Evolutionary conservation across 2,797 vertebrate genomes (phyloP).

Genomic region (Lateolabrax maculatus): DNA sequence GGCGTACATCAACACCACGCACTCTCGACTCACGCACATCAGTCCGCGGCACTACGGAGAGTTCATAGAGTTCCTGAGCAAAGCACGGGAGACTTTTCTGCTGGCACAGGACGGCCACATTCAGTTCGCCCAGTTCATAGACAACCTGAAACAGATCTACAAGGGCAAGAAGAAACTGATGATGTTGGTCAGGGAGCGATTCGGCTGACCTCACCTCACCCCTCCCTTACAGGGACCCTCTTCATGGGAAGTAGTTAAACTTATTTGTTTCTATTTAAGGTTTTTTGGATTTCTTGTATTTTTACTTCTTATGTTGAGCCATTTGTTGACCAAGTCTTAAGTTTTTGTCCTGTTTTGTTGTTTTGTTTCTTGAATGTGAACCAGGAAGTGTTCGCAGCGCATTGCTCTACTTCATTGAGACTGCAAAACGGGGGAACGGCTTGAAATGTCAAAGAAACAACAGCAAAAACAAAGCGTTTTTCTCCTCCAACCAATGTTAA

Average conservation of each 20-base stretch:
- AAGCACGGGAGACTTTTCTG: slow-evolving; percentile 96
- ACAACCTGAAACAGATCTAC: slow-evolving; percentile 99
- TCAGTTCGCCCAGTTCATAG: slow-evolving; percentile 98
- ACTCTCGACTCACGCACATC: slow-evolving; percentile 98
- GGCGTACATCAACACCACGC: slow-evolving; percentile 98
- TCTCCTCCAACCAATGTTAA: slow-evolving; percentile 59
- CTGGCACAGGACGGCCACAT: slow-evolving; percentile 97
- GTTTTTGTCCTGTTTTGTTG: slow-evolving; percentile 65
- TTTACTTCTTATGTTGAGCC: slow-evolving; percentile 80
- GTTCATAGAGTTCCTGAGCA: slow-evolving; percentile 99
- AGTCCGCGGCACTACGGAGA: slow-evolving; percentile 98
- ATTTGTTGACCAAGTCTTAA: slow-evolving; percentile 75
- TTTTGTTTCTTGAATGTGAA: slow-evolving; percentile 80
- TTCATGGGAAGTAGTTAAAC: slow-evolving; percentile 63
- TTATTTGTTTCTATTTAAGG: slow-evolving; percentile 77
- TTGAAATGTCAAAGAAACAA: slow-evolving; percentile 75
- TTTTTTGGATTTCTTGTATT: slow-evolving; percentile 67
- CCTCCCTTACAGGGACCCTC: slow-evolving; percentile 52
- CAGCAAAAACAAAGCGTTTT: slow-evolving; percentile 60
- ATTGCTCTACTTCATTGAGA: slow-evolving; percentile 72
- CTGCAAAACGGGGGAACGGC: slow-evolving; percentile 51
- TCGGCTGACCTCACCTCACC: slow-evolving; percentile 89
- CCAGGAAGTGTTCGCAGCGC: slow-evolving; percentile 75
- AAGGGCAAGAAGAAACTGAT: slow-evolving; percentile 99
- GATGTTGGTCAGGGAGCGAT: slow-evolving; percentile 97